Percentiles rank a stretch among this genome's conserved stretches.
phyloP scores from a whole-genome alignment of 2,113 vertebrate genomes.

The Anoplopoma fimbria region DNA sequence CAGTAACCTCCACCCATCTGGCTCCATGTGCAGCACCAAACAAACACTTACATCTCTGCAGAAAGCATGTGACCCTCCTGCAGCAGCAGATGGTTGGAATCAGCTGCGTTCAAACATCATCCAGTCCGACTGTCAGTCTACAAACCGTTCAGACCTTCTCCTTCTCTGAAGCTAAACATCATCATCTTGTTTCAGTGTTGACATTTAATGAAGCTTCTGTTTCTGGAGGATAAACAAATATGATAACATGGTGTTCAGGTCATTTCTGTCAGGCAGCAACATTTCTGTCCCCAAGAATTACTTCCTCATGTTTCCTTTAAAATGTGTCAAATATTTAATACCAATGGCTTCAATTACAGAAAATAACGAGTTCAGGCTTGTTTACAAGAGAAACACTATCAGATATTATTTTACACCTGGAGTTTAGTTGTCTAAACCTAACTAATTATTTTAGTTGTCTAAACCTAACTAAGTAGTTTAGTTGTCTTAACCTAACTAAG shows the following conservation, averaged over 20 bases:
- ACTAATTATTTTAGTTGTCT: too few species aligned
- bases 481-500: too few species aligned
- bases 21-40: constrained; percentile 30
- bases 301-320: neutral
- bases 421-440: too few species aligned
- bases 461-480: too few species aligned
- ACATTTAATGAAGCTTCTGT: neutral
- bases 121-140: constrained; percentile 23
- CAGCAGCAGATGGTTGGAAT: constrained; percentile 57
- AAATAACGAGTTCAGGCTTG: too few species aligned
- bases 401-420: too few species aligned
- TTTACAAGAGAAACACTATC: too few species aligned
- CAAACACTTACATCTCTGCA: constrained; percentile 51
- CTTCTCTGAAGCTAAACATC: neutral
- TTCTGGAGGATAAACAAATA: neutral
- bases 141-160: neutral
- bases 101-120: constrained; percentile 45
- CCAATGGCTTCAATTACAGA: neutral
- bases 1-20: constrained; percentile 57
- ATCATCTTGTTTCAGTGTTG: constrained; percentile 4
- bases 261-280: neutral
- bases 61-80: constrained; percentile 56
- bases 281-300: neutral
- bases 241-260: neutral
- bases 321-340: neutral